Percentiles rank a stretch among this genome's conserved stretches.
Conservation (phyloP, 2,888 invertebrate species). For the Cryptus armator region DNA sequence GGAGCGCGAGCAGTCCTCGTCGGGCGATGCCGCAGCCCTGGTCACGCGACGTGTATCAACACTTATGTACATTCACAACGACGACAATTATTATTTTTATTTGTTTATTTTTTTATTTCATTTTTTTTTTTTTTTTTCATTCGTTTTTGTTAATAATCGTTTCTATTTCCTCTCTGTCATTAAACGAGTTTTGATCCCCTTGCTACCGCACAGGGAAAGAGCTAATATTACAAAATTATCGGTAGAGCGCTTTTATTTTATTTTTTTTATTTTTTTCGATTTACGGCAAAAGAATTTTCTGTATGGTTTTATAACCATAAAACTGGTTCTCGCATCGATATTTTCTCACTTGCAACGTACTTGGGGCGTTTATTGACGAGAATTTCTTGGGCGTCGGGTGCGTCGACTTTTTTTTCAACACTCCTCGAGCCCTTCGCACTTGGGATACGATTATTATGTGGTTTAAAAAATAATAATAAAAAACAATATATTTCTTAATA, state of each 20-base stretch:
- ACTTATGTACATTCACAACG: conserved; percentile 28
- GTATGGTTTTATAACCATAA: background rate
- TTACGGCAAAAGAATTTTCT: background rate
- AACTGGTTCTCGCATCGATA: background rate
- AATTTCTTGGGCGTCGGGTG: background rate
- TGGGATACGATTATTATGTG: background rate
- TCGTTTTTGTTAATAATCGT: conserved; percentile 46
- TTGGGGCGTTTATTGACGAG: background rate
- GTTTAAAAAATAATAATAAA: background rate
- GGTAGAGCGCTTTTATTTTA: conserved; percentile 16
- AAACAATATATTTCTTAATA: background rate
- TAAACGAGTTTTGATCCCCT: conserved; percentile 21
- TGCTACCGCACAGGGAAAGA: background rate
- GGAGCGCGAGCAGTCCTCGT: conserved; percentile 54
- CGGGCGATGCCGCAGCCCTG: conserved; percentile 58
- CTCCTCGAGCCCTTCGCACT: background rate
- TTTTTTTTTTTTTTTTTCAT: conserved; percentile 27
- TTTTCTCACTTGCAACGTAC: background rate
- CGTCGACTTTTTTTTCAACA: background rate
- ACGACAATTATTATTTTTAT: conserved; percentile 29
- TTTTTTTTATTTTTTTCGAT: background rate
- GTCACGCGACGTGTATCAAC: conserved; percentile 61
- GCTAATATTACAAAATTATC: conserved; percentile 47
- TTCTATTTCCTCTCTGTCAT: conserved; percentile 32
- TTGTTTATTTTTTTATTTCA: background rate